phyloP scores from a whole-genome alignment of 2,797 vertebrate genomes.

The Fistularia commersonii region DNA sequence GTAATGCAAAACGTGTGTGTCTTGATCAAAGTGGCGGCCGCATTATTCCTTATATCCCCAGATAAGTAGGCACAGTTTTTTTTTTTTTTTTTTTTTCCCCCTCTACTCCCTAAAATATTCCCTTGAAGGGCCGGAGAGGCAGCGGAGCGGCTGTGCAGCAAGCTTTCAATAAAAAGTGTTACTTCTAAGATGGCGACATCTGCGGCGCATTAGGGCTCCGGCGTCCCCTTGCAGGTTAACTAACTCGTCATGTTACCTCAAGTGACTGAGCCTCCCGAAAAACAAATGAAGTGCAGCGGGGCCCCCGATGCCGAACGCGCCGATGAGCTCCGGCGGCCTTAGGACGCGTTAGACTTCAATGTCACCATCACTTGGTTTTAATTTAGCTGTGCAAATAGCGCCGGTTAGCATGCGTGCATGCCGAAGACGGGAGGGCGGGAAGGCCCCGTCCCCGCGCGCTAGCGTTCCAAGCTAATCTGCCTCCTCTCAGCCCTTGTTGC shows the following conservation, averaged over 20 bases:
- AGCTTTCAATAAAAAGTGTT: conserved; percentile 56
- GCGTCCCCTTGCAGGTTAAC: conserved; percentile 58
- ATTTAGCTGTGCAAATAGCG: conserved; percentile 76
- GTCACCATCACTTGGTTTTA: conserved; percentile 76
- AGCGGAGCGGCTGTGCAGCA: conserved; percentile 24
- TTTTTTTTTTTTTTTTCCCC: conserved; percentile 8
- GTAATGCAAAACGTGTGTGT: conserved; percentile 44
- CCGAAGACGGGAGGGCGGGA: conserved; percentile 57
- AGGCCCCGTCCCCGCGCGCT: conserved; percentile 51
- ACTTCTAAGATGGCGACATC: conserved; percentile 61
- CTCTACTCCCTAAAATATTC: conserved; percentile 32
- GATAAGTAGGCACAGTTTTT: conserved; percentile 36
- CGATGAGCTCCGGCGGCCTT: conserved; percentile 39
- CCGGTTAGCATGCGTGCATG: conserved; percentile 74
- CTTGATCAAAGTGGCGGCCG: conserved; percentile 43
- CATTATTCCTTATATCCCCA: conserved; percentile 21
- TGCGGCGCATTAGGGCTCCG: conserved; percentile 53
- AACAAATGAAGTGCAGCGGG: conserved; percentile 48
- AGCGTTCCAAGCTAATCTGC: conserved; percentile 58
- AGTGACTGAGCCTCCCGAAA: conserved; percentile 57
- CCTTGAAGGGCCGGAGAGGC: conserved; percentile 21
- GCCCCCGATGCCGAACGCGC: conserved; percentile 36
- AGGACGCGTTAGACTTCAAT: conserved; percentile 51
- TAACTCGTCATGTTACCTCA: conserved; percentile 53
- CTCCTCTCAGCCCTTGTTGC: conserved; percentile 70